Evolutionary conservation across 1,140 invertebrate species (phyloP), one percentile per base, ranked within the genome.

Genomic region (Micrasema minimum): DNA sequence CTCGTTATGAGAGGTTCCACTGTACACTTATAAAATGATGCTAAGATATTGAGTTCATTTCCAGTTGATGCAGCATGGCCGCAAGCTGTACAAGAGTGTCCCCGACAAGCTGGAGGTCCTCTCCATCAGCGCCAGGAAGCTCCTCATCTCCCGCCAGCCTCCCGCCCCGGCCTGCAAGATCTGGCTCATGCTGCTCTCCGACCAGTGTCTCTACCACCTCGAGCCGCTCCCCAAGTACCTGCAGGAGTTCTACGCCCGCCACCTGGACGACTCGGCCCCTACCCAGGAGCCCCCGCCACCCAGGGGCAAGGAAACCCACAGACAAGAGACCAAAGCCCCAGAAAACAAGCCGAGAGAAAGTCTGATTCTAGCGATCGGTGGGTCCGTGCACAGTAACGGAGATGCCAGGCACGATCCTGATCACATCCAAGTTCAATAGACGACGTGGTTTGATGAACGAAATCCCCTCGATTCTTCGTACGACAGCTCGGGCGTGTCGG

Each of bases 331-430:
- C 0, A n/a, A 14, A 46, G 38, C 10, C 18, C 18, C 6, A 45
- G 64, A 37, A 35, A 59, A 6, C 26, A 48, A 6, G 31, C 37
- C 0, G 22, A 10, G 23, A 31, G 61, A 5, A 74, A 74, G 48
- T 75, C 73, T 7, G 73, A 75, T 46, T 75, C 73, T 0, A 72
- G 69, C 51, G 73, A 75, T 66, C 48, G 61, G 18, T 74, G 69
- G 68, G n/a, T 74, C 72, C 2, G 37, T 38, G 14, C 51, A 53
- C 41, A 74, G 72, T 41, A 74, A 74, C 45, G 69, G 72, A 20
- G 69, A 74, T 61, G 23, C 20, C 1, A 48, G 68, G 38, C 46
- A 51, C 7, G 57, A 74, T 16, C 35, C 31, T 16, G 41, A 69
- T 11, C 48, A 37, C 35, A n/a, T 38, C 50, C 35, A 69, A 69